Base-by-base conservation (phyloP, 2,113 vertebrate genomes). In the Cheirogaleus medius region DNA sequence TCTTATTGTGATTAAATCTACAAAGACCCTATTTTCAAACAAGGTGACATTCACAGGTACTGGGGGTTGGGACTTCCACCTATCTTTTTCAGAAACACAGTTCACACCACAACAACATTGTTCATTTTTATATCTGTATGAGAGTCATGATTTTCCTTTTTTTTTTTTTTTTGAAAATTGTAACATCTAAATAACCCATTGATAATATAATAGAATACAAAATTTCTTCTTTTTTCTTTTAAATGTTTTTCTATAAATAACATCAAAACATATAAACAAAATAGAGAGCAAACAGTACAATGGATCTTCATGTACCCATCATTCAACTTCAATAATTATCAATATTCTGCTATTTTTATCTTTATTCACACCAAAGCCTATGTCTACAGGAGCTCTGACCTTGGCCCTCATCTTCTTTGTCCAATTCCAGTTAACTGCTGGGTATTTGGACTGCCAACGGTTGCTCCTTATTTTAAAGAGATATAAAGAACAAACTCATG, bases 401-500 rank as follows among this genome's bases (percentile, higher is more conserved):
- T 64, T 73, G 39, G 71, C 11, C 29, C 8, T 74, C 14, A 81
- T 32, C 5, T 77, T 84, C 34, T 87, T 63, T 80, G 25, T 92
- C 37, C 10, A 18, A 83, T 74, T 78, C 27, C 29, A 83, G 0
- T 52, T 84, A 84, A 94, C n/a, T 91, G 34, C 25, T 81, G 23
- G 10, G 21, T 87, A 54, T 80, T 68, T 73, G 18, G 9, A 34
- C 58, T 95, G 25, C 18, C 18, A 77, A 76, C 27, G 54, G 27
- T 90, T 66, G 1, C 12, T 76, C 95, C 15, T 86, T 87, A 86
- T 21, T 95, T 85, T n/a, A 88, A 95, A 84, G 69, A 54, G 34
- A 85, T 52, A 66, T 56, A 88, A 96, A 76, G 37, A 94, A 90
- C 95, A n/a, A 95, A 87, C 68, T 94, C 44, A 90, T 42, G 3